phyloP scores from a whole-genome alignment of 2,888 invertebrate species.

The Quadroppia sp. region DNA sequence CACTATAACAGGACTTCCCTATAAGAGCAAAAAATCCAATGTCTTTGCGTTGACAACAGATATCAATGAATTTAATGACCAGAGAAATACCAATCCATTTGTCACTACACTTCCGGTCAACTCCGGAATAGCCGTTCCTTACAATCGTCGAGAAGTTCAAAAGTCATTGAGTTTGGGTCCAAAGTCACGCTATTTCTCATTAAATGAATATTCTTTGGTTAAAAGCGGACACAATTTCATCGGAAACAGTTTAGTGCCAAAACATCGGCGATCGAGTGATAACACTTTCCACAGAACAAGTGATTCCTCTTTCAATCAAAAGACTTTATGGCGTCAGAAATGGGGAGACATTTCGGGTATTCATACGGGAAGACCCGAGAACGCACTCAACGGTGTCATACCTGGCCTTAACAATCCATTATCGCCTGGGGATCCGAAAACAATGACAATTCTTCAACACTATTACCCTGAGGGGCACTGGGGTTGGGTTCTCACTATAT shows the following conservation, averaged over 20 bases:
- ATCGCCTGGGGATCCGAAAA: constrained; percentile 47
- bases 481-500: constrained; percentile 54
- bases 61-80: background rate
- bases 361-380: constrained; percentile 35
- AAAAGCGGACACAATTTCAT: background rate
- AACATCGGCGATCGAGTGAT: constrained; percentile 20
- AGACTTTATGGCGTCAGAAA: background rate
- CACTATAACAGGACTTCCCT: constrained; percentile 24
- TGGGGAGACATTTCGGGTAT: constrained; percentile 26
- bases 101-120: background rate
- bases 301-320: background rate
- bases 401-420: constrained; percentile 45
- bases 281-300: background rate
- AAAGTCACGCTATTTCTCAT: background rate
- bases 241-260: background rate
- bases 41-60: constrained; percentile 18
- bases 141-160: background rate
- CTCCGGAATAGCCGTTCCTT: background rate
- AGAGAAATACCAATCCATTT: constrained; percentile 7
- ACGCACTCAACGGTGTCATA: constrained; percentile 42
- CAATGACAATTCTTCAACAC: constrained; percentile 62
- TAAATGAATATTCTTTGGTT: background rate
- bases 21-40: constrained; percentile 29
- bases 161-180: background rate
- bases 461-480: constrained; percentile 69